A percentile compares a stretch with the other conserved stretches of the same genome.
Evolutionary conservation across 2,888 invertebrate species (phyloP).

Genomic region (Stenurella melanura): DNA sequence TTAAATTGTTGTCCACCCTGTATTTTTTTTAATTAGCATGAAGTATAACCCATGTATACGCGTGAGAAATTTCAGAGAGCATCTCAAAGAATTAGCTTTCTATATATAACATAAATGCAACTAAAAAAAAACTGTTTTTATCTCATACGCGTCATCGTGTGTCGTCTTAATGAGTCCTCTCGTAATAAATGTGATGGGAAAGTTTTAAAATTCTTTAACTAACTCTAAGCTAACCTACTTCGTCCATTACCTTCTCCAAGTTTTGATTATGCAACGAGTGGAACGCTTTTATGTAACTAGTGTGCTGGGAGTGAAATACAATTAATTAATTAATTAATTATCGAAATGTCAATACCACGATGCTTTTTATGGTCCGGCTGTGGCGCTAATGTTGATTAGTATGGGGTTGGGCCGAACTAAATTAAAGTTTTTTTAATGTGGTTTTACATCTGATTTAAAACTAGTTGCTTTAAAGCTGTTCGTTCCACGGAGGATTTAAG

Average conservation of each 20-base stretch:
- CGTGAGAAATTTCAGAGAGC: constrained; percentile 7
- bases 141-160: neutral
- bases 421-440: constrained; percentile 19
- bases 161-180: neutral
- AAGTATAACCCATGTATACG: neutral
- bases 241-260: constrained; percentile 25
- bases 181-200: constrained; percentile 4
- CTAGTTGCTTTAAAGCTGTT: no score
- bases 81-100: constrained; percentile 3
- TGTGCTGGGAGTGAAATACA: constrained; percentile 4
- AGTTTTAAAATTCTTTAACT: constrained; percentile 7
- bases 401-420: neutral
- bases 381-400: constrained; percentile 20
- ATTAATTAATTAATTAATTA: constrained; percentile 16
- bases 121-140: constrained; percentile 7
- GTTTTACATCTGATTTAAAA: neutral
- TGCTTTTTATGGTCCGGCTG: constrained; percentile 8
- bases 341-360: constrained; percentile 29
- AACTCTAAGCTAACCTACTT: constrained; percentile 16
- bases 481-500: no score
- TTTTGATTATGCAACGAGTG: constrained; percentile 9
- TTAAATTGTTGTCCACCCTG: neutral
- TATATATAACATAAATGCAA: neutral
- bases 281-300: constrained; percentile 21
- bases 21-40: neutral